Evolutionary conservation across 2,797 vertebrate genomes (phyloP).

Genomic region (Crenuchus spilurus): DNA sequence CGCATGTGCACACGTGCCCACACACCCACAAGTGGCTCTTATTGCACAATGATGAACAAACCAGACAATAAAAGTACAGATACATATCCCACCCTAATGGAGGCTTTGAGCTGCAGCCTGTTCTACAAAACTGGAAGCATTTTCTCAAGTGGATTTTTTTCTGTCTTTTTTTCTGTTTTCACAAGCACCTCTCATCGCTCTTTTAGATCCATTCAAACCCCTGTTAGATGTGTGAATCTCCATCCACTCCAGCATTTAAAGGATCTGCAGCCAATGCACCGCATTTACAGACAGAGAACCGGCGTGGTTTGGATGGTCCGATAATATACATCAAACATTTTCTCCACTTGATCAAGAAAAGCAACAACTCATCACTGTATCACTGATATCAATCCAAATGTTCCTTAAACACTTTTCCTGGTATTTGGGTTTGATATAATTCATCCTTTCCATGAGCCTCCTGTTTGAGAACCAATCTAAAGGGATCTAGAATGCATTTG

Average conservation of each 20-base stretch:
- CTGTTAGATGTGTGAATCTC: conserved; percentile 35
- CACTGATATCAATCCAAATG: too few species aligned
- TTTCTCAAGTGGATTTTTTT: conserved; percentile 50
- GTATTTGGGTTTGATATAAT: too few species aligned
- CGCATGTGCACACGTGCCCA: conserved; percentile 15
- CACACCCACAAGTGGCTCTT: conserved; percentile 9
- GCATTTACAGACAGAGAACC: conserved; percentile 12
- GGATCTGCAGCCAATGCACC: conserved; percentile 25
- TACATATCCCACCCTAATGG: conserved; percentile 40
- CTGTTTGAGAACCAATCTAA: too few species aligned
- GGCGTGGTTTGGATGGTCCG: neutral
- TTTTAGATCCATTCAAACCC: conserved; percentile 56
- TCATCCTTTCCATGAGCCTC: too few species aligned
- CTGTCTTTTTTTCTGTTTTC: conserved; percentile 36
- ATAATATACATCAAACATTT: conserved; percentile 6
- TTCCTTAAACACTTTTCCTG: too few species aligned
- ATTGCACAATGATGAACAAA: conserved; percentile 26
- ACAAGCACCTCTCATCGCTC: conserved; percentile 53
- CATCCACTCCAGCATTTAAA: conserved; percentile 46
- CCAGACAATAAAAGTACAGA: conserved; percentile 33
- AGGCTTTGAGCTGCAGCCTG: conserved; percentile 36
- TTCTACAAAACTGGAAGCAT: conserved; percentile 49
- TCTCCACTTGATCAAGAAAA: conserved; percentile 17
- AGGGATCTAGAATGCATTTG: too few species aligned
- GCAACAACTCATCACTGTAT: conserved; percentile 9